Evolutionary conservation across 1,140 invertebrate species (phyloP).

Genomic region (Araneus ventricosus): DNA sequence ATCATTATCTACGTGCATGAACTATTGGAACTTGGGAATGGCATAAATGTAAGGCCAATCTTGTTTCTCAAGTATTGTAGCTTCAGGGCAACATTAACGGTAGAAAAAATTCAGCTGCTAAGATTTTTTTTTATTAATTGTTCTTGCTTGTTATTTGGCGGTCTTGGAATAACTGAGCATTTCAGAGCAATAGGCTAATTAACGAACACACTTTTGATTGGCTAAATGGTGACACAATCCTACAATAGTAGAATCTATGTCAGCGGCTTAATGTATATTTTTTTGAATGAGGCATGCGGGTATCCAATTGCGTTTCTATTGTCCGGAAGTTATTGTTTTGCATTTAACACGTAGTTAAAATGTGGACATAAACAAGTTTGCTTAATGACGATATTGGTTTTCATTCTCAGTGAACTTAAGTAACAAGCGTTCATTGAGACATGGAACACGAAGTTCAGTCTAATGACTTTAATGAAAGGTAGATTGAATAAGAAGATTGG

Average conservation of each 20-base stretch:
- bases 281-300: neutral
- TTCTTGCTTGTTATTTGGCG: neutral
- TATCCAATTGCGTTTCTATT: neutral
- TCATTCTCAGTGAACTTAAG: neutral
- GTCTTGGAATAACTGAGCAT: neutral
- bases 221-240: neutral
- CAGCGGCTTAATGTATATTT: neutral
- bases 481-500: too few relatives aligned
- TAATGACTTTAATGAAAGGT: too few relatives aligned
- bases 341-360: neutral
- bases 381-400: neutral
- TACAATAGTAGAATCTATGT: neutral
- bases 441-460: too few relatives aligned
- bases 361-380: neutral
- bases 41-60: neutral
- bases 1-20: neutral
- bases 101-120: too few relatives aligned
- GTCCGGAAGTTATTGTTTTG: too few relatives aligned
- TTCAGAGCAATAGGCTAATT: neutral
- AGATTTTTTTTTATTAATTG: neutral
- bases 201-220: neutral
- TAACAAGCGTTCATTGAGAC: too few relatives aligned
- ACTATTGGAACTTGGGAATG: neutral
- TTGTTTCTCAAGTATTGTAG: neutral
- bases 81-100: too few relatives aligned